phyloP scores from a whole-genome alignment of 2,888 invertebrate species.

The Calameuta filiformis region DNA sequence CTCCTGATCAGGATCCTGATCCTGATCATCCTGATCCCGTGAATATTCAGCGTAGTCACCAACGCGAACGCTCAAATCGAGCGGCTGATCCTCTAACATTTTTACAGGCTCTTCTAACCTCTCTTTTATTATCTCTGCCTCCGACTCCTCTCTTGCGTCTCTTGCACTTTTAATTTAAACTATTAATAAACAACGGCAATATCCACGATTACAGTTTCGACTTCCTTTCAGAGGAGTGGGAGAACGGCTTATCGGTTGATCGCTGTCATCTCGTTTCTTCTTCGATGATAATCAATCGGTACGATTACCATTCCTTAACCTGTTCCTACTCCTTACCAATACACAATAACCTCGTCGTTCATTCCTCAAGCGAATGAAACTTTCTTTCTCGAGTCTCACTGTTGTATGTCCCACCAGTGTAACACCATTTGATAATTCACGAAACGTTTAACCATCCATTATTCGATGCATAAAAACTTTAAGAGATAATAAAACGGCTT shows the following conservation, averaged over 20 bases:
- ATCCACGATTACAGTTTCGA: neutral
- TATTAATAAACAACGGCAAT: neutral
- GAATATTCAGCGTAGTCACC: slow-evolving; percentile 59
- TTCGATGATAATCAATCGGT: neutral
- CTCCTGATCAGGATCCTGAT: slow-evolving; percentile 55
- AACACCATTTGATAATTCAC: neutral
- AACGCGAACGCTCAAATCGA: slow-evolving; percentile 79
- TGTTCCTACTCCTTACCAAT: neutral
- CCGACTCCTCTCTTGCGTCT: neutral
- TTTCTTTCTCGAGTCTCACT: neutral
- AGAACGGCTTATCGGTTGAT: neutral
- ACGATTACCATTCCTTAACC: neutral
- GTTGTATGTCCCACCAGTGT: neutral
- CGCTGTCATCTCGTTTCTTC: neutral
- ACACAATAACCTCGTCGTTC: neutral
- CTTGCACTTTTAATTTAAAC: neutral
- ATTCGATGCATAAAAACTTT: neutral
- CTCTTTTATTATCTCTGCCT: neutral
- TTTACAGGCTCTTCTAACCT: slow-evolving; percentile 15
- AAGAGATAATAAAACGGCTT: neutral
- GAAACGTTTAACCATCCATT: neutral
- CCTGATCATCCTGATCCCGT: slow-evolving; percentile 47
- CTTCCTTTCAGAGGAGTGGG: neutral
- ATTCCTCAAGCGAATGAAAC: neutral
- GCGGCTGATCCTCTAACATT: slow-evolving; percentile 75